phyloP scores from a whole-genome alignment of 2,888 invertebrate genomes.

The Trichogramma evanescens region DNA sequence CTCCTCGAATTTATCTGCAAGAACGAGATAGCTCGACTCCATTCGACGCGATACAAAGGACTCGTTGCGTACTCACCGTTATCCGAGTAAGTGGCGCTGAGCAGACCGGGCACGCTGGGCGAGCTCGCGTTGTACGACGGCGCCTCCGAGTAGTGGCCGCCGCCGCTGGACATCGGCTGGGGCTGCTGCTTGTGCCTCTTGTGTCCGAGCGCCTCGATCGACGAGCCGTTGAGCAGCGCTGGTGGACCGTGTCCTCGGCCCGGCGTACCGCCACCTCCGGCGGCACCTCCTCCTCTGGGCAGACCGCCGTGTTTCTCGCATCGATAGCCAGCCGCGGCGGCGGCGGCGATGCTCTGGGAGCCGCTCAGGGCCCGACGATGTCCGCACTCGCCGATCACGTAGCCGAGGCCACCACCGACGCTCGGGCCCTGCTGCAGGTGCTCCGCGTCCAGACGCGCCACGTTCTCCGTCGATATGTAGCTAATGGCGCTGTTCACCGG shows the following conservation, averaged over 20 bases:
- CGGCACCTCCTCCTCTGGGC: not conserved
- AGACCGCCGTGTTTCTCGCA: constrained; percentile 42
- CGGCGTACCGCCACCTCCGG: constrained; percentile 27
- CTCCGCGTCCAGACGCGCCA: constrained; percentile 34
- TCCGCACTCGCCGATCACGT: constrained; percentile 41
- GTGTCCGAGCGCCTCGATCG: constrained; percentile 32
- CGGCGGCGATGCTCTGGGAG: constrained; percentile 18
- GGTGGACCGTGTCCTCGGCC: constrained; percentile 23
- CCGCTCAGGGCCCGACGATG: constrained; percentile 34
- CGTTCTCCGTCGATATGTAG: constrained; percentile 42
- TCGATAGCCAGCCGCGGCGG: constrained; percentile 36
- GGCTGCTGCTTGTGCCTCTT: constrained; percentile 35
- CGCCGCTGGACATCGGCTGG: constrained; percentile 36
- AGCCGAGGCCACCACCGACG: constrained; percentile 28
- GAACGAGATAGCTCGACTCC: not conserved
- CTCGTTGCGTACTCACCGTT: constrained; percentile 29
- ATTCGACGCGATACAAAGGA: not conserved
- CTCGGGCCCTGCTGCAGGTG: constrained; percentile 28
- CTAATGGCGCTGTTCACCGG: constrained; percentile 37
- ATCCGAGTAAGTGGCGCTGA: constrained; percentile 41
- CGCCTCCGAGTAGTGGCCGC: constrained; percentile 30
- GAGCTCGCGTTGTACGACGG: constrained; percentile 41
- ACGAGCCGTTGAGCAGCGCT: constrained; percentile 40
- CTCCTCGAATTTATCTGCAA: constrained; percentile 41
- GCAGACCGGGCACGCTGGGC: constrained; percentile 39